phyloP scores from a whole-genome alignment of 2,888 invertebrate species.

The Micoletzkya japonica region DNA sequence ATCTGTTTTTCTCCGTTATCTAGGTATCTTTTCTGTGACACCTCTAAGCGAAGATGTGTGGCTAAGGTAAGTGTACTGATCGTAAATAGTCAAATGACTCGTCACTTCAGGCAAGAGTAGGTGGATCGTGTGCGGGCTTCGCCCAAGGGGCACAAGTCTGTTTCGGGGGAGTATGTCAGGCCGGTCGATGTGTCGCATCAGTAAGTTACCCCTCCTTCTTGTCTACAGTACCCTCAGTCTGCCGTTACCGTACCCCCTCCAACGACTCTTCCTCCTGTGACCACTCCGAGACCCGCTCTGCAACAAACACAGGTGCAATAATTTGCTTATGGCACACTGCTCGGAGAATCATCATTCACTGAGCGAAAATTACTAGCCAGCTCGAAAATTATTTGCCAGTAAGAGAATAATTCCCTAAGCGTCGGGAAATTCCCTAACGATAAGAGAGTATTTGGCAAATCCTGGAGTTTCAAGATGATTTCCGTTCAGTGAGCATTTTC shows the following conservation, averaged over 20 bases:
- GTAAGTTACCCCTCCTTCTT: slow-evolving; percentile 2
- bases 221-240: too few species aligned
- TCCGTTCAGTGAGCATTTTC: too few species aligned
- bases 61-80: neutral
- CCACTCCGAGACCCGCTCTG: neutral
- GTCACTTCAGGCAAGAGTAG: slow-evolving; percentile 10
- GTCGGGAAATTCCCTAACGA: too few species aligned
- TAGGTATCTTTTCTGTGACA: slow-evolving; percentile 16
- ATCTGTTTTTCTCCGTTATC: neutral
- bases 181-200: slow-evolving; percentile 26
- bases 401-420: too few species aligned
- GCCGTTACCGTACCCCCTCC: slow-evolving; percentile 12
- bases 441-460: too few species aligned
- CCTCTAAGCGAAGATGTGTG: neutral
- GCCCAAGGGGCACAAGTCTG: slow-evolving; percentile 15
- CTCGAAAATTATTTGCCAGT: too few species aligned
- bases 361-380: too few species aligned
- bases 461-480: too few species aligned
- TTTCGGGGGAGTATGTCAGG: slow-evolving; percentile 19
- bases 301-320: slow-evolving; percentile 1
- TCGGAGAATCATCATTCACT: neutral
- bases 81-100: neutral
- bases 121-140: slow-evolving; percentile 15
- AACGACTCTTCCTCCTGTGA: slow-evolving; percentile 6
- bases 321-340: neutral